phyloP scores from a whole-genome alignment of 2,888 invertebrate species.

The Hydriomena furcata region DNA sequence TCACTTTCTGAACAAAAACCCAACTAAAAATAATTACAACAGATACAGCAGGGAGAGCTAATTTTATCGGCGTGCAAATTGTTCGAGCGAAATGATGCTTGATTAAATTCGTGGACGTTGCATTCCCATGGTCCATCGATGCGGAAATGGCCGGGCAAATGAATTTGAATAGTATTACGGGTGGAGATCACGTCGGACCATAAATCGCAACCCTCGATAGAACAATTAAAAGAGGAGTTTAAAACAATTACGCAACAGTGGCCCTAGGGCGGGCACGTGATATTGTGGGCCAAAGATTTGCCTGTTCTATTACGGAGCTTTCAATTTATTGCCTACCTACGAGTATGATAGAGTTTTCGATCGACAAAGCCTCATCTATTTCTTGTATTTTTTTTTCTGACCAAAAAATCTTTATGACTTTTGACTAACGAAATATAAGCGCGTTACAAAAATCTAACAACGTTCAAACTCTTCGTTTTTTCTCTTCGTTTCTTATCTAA shows the following conservation, averaged over 20 bases:
- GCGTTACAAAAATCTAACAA: no score
- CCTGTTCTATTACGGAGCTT: slow-evolving; percentile 12
- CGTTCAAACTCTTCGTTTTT: no score
- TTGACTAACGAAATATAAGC: no score
- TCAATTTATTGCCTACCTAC: slow-evolving; percentile 20
- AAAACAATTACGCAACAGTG: slow-evolving; percentile 81
- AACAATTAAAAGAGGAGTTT: slow-evolving; percentile 83
- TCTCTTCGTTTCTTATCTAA: no score
- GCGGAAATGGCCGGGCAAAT: slow-evolving; percentile 79
- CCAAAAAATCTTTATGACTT: no score
- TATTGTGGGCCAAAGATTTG: slow-evolving; percentile 50
- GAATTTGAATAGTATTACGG: slow-evolving; percentile 71
- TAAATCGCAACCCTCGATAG: slow-evolving; percentile 79
- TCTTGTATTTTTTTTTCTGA: no score
- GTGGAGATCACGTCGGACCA: slow-evolving; percentile 77
- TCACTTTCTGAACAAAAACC: slow-evolving; percentile 7
- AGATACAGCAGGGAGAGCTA: slow-evolving; percentile 41
- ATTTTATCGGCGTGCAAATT: slow-evolving; percentile 58
- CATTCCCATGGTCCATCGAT: slow-evolving; percentile 72
- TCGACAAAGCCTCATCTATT: not conserved
- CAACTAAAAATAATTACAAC: slow-evolving; percentile 21
- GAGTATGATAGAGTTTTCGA: not conserved
- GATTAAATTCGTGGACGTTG: slow-evolving; percentile 71
- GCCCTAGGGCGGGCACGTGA: slow-evolving; percentile 74
- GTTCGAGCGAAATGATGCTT: slow-evolving; percentile 58